A percentile compares a stretch with the other conserved stretches of the same genome.
Conservation (phyloP, 2,113 vertebrate species). For the Seriola quinqueradiata region DNA sequence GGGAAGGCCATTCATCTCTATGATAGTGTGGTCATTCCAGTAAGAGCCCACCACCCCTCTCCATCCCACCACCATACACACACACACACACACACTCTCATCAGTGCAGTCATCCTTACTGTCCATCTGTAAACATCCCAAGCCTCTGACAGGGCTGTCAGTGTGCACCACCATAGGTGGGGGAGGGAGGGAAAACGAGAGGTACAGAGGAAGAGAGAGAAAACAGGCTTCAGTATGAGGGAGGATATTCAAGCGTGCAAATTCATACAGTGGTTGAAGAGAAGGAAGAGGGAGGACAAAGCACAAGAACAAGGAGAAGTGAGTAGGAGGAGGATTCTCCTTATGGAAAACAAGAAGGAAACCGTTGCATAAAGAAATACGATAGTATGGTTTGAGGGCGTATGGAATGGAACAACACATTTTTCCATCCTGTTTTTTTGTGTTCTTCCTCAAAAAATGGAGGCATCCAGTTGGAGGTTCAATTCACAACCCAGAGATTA, state of each 20-base stretch:
- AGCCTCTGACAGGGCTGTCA: constrained; percentile 60
- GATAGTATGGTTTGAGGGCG: constrained; percentile 28
- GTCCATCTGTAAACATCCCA: constrained; percentile 65
- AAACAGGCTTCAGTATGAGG: constrained; percentile 31
- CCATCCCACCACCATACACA: background rate
- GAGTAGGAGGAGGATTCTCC: constrained; percentile 57
- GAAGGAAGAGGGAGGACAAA: constrained; percentile 25
- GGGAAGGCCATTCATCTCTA: constrained; percentile 54
- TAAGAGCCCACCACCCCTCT: constrained; percentile 30
- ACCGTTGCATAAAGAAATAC: constrained; percentile 35
- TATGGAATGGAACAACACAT: constrained; percentile 4
- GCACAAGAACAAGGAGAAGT: constrained; percentile 12
- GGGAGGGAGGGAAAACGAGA: constrained; percentile 52
- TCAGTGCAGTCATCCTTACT: constrained; percentile 53
- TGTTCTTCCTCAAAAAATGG: background rate
- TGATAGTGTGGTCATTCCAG: constrained; percentile 46
- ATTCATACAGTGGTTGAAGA: constrained; percentile 28
- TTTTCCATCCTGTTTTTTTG: constrained; percentile 24
- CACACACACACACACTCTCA: constrained; percentile 25
- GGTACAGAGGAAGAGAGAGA: constrained; percentile 21
- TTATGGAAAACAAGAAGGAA: constrained; percentile 42
- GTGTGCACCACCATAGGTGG: constrained; percentile 58
- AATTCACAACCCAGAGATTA: background rate
- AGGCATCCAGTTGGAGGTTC: background rate
- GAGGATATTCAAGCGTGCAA: constrained; percentile 36